Conservation (phyloP, 2,888 invertebrate genomes). For the Sminthurinus aureus region DNA sequence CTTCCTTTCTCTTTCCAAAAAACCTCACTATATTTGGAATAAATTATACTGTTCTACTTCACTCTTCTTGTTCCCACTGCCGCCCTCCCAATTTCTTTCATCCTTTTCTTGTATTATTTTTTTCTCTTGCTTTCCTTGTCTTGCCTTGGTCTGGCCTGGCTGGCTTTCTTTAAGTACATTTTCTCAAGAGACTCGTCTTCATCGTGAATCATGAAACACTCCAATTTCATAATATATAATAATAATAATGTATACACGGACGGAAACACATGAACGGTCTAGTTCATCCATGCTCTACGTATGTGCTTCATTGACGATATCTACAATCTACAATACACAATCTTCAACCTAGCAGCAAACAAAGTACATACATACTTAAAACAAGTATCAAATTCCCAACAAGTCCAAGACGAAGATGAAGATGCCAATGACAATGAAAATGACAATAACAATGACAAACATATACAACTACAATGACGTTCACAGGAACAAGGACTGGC, state of each 20-base stretch:
- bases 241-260: too few species aligned
- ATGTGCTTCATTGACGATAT: not conserved
- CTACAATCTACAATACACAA: not conserved
- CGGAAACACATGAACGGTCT: too few species aligned
- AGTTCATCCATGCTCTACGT: too few species aligned
- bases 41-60: constrained; percentile 4
- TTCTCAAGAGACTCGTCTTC: constrained; percentile 18
- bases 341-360: not conserved
- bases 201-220: not conserved
- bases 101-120: not conserved
- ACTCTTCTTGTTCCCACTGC: not conserved
- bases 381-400: too few species aligned
- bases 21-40: constrained; percentile 22
- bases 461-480: too few species aligned
- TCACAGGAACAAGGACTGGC: too few species aligned
- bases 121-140: not conserved
- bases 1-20: not conserved
- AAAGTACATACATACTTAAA: not conserved
- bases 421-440: too few species aligned
- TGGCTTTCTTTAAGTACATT: not conserved
- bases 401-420: too few species aligned
- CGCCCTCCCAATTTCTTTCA: not conserved
- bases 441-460: too few species aligned
- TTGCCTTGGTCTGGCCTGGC: not conserved
- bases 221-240: not conserved